Evolutionary conservation across 2,888 invertebrate genomes (phyloP).

Genomic region (Ennomos fuscantarius): DNA sequence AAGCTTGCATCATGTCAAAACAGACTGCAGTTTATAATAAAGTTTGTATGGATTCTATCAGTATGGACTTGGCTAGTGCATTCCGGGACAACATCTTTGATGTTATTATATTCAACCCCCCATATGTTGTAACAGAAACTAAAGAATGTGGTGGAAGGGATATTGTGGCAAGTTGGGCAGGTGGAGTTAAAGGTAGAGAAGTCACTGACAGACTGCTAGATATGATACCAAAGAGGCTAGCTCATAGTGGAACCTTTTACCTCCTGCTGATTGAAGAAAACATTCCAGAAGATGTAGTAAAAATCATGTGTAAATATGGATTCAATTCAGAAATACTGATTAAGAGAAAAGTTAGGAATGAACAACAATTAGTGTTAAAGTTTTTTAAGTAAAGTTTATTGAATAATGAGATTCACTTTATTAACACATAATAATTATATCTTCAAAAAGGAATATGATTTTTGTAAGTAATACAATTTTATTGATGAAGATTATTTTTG

Average conservation of each 20-base stretch:
- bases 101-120: constrained; percentile 98
- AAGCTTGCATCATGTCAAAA: constrained; percentile 90
- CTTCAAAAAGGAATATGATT: constrained; percentile 35
- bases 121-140: constrained; percentile 96
- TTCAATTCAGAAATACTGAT: constrained; percentile 87
- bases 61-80: constrained; percentile 87
- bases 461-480: constrained; percentile 39
- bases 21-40: constrained; percentile 89
- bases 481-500: constrained; percentile 74
- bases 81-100: constrained; percentile 89
- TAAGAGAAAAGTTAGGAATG: constrained; percentile 93
- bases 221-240: constrained; percentile 88
- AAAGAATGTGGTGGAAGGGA: constrained; percentile 87
- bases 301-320: constrained; percentile 83
- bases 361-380: constrained; percentile 93
- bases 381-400: constrained; percentile 59
- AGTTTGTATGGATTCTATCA: constrained; percentile 86
- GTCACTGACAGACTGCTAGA: constrained; percentile 91
- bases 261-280: constrained; percentile 96
- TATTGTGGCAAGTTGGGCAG: constrained; percentile 91
- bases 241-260: constrained; percentile 93
- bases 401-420: constrained; percentile 30
- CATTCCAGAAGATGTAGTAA: constrained; percentile 89
- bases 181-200: constrained; percentile 90
- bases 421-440: constrained; percentile 34